phyloP scores from a whole-genome alignment of 1,140 invertebrate genomes.

The Lutraria rhynchaena region DNA sequence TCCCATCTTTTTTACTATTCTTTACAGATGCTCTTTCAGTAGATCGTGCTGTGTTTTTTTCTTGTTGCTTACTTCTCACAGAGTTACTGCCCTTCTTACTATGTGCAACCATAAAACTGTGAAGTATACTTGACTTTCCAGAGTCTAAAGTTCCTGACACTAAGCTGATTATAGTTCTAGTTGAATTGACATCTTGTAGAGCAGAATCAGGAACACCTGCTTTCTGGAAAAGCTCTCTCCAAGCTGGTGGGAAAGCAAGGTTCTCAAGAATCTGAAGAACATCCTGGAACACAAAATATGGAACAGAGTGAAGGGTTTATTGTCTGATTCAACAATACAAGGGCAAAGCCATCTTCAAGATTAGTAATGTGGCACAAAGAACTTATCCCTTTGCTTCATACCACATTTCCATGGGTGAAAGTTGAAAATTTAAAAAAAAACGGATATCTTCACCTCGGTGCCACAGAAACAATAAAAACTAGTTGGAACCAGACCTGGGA shows the following conservation, averaged over 20 bases:
- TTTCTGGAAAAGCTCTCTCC: constrained; percentile 56
- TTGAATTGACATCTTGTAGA: constrained; percentile 51
- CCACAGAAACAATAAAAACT: too few relatives aligned
- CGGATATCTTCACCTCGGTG: too few relatives aligned
- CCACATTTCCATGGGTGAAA: too few relatives aligned
- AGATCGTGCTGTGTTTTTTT: neutral
- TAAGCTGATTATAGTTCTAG: constrained; percentile 50
- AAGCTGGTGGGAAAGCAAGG: constrained; percentile 56
- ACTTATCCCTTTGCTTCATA: too few relatives aligned
- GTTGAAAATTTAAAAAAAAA: too few relatives aligned
- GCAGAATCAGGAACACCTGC: constrained; percentile 50
- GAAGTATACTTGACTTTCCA: constrained; percentile 23
- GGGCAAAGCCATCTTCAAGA: too few relatives aligned
- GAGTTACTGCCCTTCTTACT: constrained; percentile 6
- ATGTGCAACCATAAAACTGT: constrained; percentile 47
- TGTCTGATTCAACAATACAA: too few relatives aligned
- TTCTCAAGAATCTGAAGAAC: constrained; percentile 50
- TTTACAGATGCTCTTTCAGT: neutral
- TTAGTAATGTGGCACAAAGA: too few relatives aligned
- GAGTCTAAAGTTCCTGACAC: constrained; percentile 42
- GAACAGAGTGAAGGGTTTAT: too few relatives aligned
- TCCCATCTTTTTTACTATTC: neutral
- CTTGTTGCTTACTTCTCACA: neutral
- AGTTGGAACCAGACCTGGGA: too few relatives aligned
- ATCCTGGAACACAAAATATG: constrained; percentile 49